phyloP scores from a whole-genome alignment of 2,797 vertebrate species.

The Myoxocephalus aenaeus region DNA sequence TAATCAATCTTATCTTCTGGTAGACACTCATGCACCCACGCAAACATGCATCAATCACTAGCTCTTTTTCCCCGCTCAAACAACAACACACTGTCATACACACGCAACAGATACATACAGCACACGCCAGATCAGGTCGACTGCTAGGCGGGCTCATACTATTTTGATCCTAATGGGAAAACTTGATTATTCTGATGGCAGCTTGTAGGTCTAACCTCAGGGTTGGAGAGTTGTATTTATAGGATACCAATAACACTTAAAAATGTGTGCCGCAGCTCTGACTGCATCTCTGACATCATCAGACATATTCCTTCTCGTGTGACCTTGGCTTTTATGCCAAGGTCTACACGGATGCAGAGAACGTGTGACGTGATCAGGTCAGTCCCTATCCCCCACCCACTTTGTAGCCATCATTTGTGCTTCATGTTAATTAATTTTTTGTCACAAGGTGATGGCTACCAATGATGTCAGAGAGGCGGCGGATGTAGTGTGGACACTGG shows the following conservation, averaged over 20 bases:
- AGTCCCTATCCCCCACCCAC: conserved; percentile 33
- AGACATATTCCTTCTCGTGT: conserved; percentile 40
- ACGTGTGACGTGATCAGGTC: conserved; percentile 44
- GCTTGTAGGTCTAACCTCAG: conserved; percentile 46
- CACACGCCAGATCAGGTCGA: conserved; percentile 39
- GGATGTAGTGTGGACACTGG: conserved; percentile 65
- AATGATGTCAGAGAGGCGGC: conserved; percentile 65
- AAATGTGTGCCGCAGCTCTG: conserved; percentile 26
- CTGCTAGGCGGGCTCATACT: conserved; percentile 51
- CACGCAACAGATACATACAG: conserved; percentile 35
- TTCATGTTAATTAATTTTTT: conserved; percentile 31
- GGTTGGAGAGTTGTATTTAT: conserved; percentile 55
- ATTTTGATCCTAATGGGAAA: conserved; percentile 61
- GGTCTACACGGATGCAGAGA: conserved; percentile 34
- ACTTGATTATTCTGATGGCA: conserved; percentile 64
- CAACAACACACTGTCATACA: conserved; percentile 41
- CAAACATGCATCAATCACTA: conserved; percentile 70
- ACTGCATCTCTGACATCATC: conserved; percentile 61
- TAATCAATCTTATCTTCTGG: conserved; percentile 61
- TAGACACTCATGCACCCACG: conserved; percentile 64
- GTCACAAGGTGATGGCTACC: conserved; percentile 63
- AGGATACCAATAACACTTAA: conserved; percentile 45
- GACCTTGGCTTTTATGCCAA: conserved; percentile 69
- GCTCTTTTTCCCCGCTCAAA: conserved; percentile 39
- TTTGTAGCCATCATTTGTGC: conserved; percentile 47